These are phyloP conservation scores for sheep (Ovis aries) DNA, from an alignment of 2,113 vertebrate genomes.

Conservation along the genomic window DNA sequence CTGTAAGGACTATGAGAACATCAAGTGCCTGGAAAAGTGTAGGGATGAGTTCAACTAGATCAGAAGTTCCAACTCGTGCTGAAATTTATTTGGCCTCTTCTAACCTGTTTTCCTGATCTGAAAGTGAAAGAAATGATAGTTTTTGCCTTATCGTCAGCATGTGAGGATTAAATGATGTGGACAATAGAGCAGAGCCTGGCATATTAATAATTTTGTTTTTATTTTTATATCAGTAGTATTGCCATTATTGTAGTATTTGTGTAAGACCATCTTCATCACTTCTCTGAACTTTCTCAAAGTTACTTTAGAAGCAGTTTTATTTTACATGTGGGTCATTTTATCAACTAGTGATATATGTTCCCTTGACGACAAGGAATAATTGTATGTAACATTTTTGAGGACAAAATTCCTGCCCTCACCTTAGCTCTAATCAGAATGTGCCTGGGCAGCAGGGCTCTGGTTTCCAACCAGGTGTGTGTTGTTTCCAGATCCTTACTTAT, in stretches of 20 bases:
- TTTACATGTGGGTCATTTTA: background rate
- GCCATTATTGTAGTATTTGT: background rate
- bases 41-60: background rate
- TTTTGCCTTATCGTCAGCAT: background rate
- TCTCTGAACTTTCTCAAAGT: constrained; percentile 12
- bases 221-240: background rate
- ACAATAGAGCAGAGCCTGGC: background rate
- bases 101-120: background rate
- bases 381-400: background rate
- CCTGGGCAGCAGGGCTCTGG: background rate
- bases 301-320: background rate
- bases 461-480: background rate
- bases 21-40: background rate
- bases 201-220: background rate
- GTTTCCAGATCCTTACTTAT: background rate
- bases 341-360: background rate
- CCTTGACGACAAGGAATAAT: background rate
- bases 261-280: background rate
- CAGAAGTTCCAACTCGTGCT: background rate
- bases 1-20: background rate
- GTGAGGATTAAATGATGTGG: background rate
- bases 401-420: background rate
- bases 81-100: background rate
- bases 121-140: background rate
- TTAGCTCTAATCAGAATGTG: background rate